These are phyloP conservation scores for Caenorhabditis becei DNA, from an alignment of 2,888 invertebrate species.

Conservation along the genomic window DNA sequence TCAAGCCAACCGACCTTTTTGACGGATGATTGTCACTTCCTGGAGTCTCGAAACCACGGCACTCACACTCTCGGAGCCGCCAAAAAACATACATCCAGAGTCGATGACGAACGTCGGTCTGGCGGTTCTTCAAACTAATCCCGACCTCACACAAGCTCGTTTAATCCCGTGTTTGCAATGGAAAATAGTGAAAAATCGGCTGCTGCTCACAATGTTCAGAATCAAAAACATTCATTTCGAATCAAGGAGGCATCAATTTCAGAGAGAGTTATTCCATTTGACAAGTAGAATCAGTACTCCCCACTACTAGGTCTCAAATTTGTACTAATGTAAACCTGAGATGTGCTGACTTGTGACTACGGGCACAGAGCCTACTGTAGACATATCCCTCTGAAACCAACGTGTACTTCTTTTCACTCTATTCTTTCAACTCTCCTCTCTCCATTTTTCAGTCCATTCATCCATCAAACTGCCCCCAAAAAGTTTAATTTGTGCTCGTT, in stretches of 20 bases:
- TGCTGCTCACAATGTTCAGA: neutral
- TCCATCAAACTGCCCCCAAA: neutral
- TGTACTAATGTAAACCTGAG: too few species aligned
- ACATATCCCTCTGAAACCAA: neutral
- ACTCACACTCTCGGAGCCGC: neutral
- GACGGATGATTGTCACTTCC: constrained; percentile 22
- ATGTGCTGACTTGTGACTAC: too few species aligned
- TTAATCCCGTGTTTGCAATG: constrained; percentile 33
- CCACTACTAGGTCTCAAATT: too few species aligned
- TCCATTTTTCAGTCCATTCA: neutral
- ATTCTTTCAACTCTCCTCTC: neutral
- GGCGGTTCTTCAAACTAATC: constrained; percentile 34
- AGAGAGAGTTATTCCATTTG: too few species aligned
- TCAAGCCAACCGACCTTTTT: neutral
- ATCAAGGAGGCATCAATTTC: too few species aligned
- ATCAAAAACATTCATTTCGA: too few species aligned
- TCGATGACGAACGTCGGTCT: constrained; percentile 31
- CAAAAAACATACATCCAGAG: neutral
- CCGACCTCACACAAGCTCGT: constrained; percentile 32
- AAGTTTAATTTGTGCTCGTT: constrained; percentile 30
- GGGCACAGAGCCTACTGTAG: too few species aligned
- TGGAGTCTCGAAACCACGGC: neutral
- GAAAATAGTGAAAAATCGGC: too few species aligned
- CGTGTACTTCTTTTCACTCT: neutral
- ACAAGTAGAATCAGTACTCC: too few species aligned